Base-by-base conservation (phyloP, 2,113 vertebrate genomes). In the Corapipo altera region DNA sequence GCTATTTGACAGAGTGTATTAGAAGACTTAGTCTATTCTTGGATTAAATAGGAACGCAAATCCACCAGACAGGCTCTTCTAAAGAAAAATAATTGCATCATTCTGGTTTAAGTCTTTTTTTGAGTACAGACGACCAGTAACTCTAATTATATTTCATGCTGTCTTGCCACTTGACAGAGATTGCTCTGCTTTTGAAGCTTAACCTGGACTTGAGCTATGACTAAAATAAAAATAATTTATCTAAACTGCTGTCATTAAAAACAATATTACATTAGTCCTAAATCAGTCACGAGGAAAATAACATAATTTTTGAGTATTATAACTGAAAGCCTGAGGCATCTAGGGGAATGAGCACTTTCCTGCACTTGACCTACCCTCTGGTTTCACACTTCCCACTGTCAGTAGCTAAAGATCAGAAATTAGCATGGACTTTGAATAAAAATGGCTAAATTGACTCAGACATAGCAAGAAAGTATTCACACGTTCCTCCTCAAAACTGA, bases 31-130 rank as follows among this genome's bases (percentile, higher is more conserved):
- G 0, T 2, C 22, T 92, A 23, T 85, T 71, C 48, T 67, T 9
- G 7, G 28, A 59, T 91, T 70, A 91, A 59, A 88, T 44, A 74
- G 30, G 44, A 92, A 95, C 55, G 55, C 59, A 86, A 93, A 91
- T 89, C 55, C 39, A 84, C 23, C 9, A 28, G 65, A 86, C n/a
- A 55, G 67, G 43, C 12, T 67, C 69, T 74, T 85, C 48, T 80
- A 64, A 81, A 93, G 79, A 84, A 93, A 96, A 95, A 89, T 88
- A 90, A 93, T 93, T 86, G 52, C 72, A 67, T 77, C 92, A 91
- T 91, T 88, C 76, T 90, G 18, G 28, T 55, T 77, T 91, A 92
- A 93, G 59, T 43, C 3, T 71, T 86, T 92, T 46, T 81, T 41
- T 74, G 64, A 81, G 39, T 77, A 67, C 41, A 57, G 51, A 19